Evolutionary conservation across 2,113 vertebrate species (phyloP), one percentile per base, ranked within the genome.

Genomic region (Seriola aureovittata): DNA sequence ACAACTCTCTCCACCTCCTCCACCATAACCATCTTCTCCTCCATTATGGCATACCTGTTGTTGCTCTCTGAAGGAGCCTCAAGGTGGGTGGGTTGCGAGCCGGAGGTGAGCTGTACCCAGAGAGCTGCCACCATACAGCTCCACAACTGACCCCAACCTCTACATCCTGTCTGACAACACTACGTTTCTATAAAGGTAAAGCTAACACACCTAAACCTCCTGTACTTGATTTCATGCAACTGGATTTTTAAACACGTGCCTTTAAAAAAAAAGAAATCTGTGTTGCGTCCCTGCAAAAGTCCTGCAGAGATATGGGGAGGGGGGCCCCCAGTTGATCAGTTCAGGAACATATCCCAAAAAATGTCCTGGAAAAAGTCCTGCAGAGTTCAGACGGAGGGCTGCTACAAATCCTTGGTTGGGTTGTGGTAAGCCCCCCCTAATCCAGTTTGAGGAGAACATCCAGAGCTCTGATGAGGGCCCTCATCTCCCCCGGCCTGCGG

Each of bases 191-290:
- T 62, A 81, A 29, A 69, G 84, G 67, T 91, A 92, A 85, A 88
- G 85, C 88, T 93, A 91, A 85, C 75, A 77, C 66, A 85, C 78
- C 75, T 89, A 91, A 77, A 78, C 89, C 82, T 71, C 89, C 90
- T 70, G 59, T 80, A 63, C 74, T 80, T 85, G 63, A 86, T 82
- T 84, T 88, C 94, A 94, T 94, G 94, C 92, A 90, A 82, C 57
- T 78, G 50, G 74, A 81, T 82, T 80, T 85, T 84, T 48, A 83
- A 82, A 86, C 17, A 73, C 87, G 78, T 93, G 90, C 88, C 77
- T 89, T 89, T 65, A 59, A 82, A 91, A 88, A 57, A 58, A 86
- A 83, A 77, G 42, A 8, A 71, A 70, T 86, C 81, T 73, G 54
- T 71, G 48, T 85, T 90, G 80, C 40, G 76, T 89, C 71, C 62